Base-by-base conservation (phyloP, 1,140 invertebrate genomes). In the Druon quercuslanigerum region DNA sequence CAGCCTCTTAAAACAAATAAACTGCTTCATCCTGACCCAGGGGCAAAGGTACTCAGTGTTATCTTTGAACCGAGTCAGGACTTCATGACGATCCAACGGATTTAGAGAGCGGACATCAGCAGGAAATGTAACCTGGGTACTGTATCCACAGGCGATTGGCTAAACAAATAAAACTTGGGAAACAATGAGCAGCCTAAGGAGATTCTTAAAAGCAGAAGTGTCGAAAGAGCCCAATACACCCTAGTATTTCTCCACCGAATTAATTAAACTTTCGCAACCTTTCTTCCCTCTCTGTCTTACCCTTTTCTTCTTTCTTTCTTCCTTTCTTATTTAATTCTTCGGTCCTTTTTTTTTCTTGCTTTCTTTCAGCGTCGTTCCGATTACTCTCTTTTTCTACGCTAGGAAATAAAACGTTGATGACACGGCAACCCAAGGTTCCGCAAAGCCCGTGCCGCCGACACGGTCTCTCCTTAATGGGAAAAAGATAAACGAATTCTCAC, bases 401-500 rank as follows among this genome's bases (percentile, higher is more conserved):
- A 66, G 75, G 79, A 87, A 88, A 87, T 86, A 86, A 87, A 86
- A 88, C 84, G 81, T 82, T 84, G 86, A 86, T 87, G 86, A 88
- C 85, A 87, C 83, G 86, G 81, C 77, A 33, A 33, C 25, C 25
- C 25, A 33, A 33, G 25, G 25, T 33, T 33, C 25, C 25, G 25
- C 25, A 33, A 33, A 33, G 25, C 25, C 25, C 25, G 25, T 33
- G 71, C 78, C 75, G 74, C 56, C 80, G 77, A 74, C 83, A 74
- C 72, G 81, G 80, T 81, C 82, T 80, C 72, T 82, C 70, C 82
- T 86, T 87, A 86, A 87, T 87, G 86, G 85, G 80, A 83, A 83
- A 85, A 87, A 87, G 83, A 84, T 86, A 87, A 88, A 87, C 84
- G 83, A 87, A 87, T 87, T 87, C 85, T 88, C 87, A 86, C 86